A percentile compares a stretch with the other conserved stretches of the same genome.
phyloP scores from a whole-genome alignment of 2,888 invertebrate genomes.

The Bombylius major region DNA sequence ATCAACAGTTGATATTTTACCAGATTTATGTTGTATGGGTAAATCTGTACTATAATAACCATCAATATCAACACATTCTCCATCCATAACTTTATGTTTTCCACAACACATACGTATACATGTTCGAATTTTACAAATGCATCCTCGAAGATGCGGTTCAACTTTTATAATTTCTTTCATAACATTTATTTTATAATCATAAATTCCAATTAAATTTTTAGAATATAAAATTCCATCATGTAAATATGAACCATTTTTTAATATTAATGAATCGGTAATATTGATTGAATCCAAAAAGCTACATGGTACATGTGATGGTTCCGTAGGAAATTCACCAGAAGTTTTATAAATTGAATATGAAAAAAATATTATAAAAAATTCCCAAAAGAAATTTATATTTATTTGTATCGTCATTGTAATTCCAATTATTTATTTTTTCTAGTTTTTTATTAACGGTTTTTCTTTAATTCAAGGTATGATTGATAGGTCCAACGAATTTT shows the following conservation, averaged over 20 bases:
- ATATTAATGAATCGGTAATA: constrained; percentile 12
- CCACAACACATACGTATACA: constrained; percentile 24
- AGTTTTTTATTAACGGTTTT: too few species aligned
- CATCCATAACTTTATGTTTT: background rate
- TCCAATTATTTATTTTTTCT: too few species aligned
- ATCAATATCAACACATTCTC: background rate
- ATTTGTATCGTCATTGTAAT: too few species aligned
- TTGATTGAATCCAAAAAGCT: constrained; percentile 21
- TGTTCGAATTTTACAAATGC: constrained; percentile 20
- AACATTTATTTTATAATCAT: constrained; percentile 23
- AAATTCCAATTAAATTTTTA: constrained; percentile 13
- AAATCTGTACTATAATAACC: constrained; percentile 1
- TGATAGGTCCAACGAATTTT: too few species aligned
- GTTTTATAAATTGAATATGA: too few species aligned
- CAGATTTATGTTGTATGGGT: background rate
- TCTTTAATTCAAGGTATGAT: too few species aligned
- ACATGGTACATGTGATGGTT: constrained; percentile 12
- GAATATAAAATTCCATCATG: constrained; percentile 21
- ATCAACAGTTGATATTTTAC: background rate
- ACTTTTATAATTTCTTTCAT: constrained; percentile 22
- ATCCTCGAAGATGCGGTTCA: constrained; percentile 22
- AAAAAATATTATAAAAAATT: too few species aligned
- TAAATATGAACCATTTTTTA: constrained; percentile 19
- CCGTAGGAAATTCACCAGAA: too few species aligned
- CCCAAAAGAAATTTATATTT: too few species aligned